Conservation (phyloP, 2,797 vertebrate genomes). For the Discoglossus pictus region DNA sequence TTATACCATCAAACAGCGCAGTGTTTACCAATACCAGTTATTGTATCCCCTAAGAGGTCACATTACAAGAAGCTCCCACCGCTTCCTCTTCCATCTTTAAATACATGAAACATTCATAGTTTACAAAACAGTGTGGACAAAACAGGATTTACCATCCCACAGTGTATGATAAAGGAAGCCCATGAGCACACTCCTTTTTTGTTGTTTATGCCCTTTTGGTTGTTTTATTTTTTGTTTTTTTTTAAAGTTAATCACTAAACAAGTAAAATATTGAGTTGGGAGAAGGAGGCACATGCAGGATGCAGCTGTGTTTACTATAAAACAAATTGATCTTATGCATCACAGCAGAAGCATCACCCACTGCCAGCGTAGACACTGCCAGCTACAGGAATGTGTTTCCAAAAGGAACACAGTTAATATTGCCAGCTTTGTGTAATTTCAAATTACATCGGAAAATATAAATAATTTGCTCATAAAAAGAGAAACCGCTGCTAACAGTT, state of each 20-base stretch:
- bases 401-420: too few species aligned
- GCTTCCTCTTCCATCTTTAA: background rate
- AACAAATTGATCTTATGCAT: slow-evolving; percentile 22
- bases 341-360: slow-evolving; percentile 27
- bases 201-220: slow-evolving; percentile 13
- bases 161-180: slow-evolving; percentile 11
- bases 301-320: slow-evolving; percentile 50
- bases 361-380: slow-evolving; percentile 16
- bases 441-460: too few species aligned
- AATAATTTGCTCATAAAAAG: too few species aligned
- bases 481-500: too few species aligned
- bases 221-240: slow-evolving; percentile 15
- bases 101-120: slow-evolving; percentile 5
- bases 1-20: too few species aligned
- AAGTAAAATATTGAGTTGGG: slow-evolving; percentile 30
- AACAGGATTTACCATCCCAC: slow-evolving; percentile 6
- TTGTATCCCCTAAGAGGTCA: background rate
- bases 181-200: slow-evolving; percentile 8
- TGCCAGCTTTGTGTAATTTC: too few species aligned
- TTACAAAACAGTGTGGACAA: slow-evolving; percentile 13
- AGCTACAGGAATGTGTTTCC: background rate
- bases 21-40: too few species aligned
- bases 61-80: slow-evolving; percentile 3
- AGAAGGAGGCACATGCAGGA: slow-evolving; percentile 30
- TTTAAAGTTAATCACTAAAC: slow-evolving; percentile 26